phyloP scores from a whole-genome alignment of 2,888 invertebrate species.

The Bombylius major region DNA sequence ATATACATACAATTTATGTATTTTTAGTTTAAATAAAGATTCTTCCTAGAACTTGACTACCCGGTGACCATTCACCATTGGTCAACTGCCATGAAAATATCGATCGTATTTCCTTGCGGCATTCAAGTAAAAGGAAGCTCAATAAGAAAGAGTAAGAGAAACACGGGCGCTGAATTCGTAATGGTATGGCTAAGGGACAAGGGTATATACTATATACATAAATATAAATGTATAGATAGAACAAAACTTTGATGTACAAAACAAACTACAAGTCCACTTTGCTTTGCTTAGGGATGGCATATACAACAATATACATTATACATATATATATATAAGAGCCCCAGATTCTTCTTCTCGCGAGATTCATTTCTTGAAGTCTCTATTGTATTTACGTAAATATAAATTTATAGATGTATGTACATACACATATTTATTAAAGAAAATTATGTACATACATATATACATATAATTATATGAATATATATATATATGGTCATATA shows the following conservation, averaged over 20 bases:
- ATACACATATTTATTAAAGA: background rate
- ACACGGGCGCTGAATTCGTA: constrained; percentile 13
- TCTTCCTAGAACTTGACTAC: constrained; percentile 18
- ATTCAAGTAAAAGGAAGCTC: constrained; percentile 27
- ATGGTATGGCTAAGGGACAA: constrained; percentile 5
- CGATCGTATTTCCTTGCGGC: constrained; percentile 33
- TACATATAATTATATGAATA: too few species aligned
- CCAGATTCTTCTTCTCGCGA: constrained; percentile 12
- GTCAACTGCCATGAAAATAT: constrained; percentile 35
- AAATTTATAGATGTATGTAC: background rate
- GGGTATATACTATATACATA: too few species aligned
- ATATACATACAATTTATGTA: constrained; percentile 3
- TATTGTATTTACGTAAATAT: background rate
- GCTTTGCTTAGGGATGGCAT: too few species aligned
- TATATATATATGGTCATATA: too few species aligned
- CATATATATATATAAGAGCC: background rate
- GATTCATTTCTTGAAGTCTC: constrained; percentile 9
- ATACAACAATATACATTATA: too few species aligned
- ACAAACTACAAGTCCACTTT: too few species aligned
- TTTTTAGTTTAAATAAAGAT: constrained; percentile 8
- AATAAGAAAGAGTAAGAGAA: constrained; percentile 21
- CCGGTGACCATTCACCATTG: constrained; percentile 21
- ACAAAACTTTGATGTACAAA: too few species aligned
- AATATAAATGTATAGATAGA: too few species aligned
- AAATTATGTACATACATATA: too few species aligned